Conservation (phyloP, 2,113 vertebrate species). For the Corythaixoides concolor region DNA sequence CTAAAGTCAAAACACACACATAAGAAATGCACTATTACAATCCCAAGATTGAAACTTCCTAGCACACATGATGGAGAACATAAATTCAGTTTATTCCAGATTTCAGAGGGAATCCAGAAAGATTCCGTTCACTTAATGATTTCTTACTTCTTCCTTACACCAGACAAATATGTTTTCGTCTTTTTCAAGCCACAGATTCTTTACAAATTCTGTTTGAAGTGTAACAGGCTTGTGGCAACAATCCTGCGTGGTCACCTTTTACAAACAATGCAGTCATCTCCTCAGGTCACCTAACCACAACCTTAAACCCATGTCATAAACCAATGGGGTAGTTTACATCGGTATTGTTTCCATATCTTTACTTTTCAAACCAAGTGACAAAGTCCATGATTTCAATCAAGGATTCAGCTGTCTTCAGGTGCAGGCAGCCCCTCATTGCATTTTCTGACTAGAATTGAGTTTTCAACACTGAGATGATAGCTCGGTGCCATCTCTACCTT, state of each 20-base stretch:
- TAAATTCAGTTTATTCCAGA: neutral
- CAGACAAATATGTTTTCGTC: neutral
- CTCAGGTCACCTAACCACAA: neutral
- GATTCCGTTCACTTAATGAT: neutral
- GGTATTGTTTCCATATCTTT: neutral
- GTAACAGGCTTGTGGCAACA: neutral
- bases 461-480: neutral
- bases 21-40: neutral
- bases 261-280: neutral
- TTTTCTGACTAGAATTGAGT: neutral
- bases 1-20: neutral
- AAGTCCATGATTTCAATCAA: neutral
- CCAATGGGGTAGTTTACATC: neutral
- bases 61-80: neutral
- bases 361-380: neutral
- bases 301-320: neutral
- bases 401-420: neutral
- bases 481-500: neutral
- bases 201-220: neutral
- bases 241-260: neutral
- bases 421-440: neutral
- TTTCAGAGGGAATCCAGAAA: neutral
- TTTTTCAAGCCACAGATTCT: neutral
- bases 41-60: neutral
- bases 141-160: neutral